These are phyloP conservation scores for Tetheella fluctuosa DNA, from an alignment of 2,888 invertebrate species.

Conservation along the genomic window DNA sequence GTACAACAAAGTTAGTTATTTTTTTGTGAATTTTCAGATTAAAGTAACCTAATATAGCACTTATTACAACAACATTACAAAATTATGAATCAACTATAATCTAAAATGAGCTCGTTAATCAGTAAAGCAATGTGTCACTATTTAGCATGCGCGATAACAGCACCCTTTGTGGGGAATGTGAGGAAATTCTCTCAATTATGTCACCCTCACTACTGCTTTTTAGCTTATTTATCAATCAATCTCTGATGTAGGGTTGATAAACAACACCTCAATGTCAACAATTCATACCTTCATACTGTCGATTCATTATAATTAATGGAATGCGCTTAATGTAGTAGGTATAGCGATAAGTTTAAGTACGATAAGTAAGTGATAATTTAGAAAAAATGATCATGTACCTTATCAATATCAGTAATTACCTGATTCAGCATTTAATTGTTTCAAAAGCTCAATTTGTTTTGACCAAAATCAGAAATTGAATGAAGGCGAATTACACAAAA, in stretches of 20 bases:
- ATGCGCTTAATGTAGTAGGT: slow-evolving; percentile 30
- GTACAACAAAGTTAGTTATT: no score
- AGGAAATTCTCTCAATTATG: slow-evolving; percentile 82
- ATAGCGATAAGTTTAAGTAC: background rate
- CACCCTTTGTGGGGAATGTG: slow-evolving; percentile 59
- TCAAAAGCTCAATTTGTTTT: no score
- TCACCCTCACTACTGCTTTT: slow-evolving; percentile 70
- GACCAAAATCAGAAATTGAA: no score
- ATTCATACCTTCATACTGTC: slow-evolving; percentile 40
- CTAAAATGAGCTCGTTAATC: slow-evolving; percentile 17
- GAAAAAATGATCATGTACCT: no score
- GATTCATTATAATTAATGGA: slow-evolving; percentile 64
- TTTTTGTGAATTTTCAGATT: no score
- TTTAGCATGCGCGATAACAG: slow-evolving; percentile 60
- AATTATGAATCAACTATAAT: no score
- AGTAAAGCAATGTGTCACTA: slow-evolving; percentile 47
- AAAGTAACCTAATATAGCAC: no score
- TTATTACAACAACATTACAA: no score
- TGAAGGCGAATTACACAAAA: no score
- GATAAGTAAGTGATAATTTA: no score
- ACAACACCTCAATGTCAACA: slow-evolving; percentile 63
- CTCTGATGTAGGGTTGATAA: slow-evolving; percentile 73
- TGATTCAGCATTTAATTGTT: no score
- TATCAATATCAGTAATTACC: no score
- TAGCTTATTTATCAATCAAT: slow-evolving; percentile 81